Evolutionary conservation across 2,888 invertebrate genomes (phyloP).

Genomic region (Rosalia funebris): DNA sequence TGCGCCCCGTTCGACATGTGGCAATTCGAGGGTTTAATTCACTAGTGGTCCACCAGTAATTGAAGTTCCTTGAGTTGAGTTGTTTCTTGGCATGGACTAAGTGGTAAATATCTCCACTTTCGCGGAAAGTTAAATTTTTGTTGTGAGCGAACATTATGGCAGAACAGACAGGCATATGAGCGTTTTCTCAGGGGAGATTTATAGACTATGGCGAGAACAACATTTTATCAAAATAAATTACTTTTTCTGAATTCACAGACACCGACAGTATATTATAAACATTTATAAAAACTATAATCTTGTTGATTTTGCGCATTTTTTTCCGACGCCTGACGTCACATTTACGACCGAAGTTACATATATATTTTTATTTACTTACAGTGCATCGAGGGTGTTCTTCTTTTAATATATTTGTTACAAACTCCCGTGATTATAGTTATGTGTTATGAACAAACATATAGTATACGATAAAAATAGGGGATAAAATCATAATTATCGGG

Average conservation of each 20-base stretch:
- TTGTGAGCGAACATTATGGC: conserved; percentile 41
- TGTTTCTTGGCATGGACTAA: conserved; percentile 15
- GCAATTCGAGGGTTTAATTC: conserved; percentile 15
- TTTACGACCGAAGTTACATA: neutral
- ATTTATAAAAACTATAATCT: conserved; percentile 25
- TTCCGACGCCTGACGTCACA: conserved; percentile 3
- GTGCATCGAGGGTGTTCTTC: too few relatives aligned
- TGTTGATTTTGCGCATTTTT: conserved; percentile 16
- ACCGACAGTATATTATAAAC: conserved; percentile 22
- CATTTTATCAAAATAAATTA: conserved; percentile 50
- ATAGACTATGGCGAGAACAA: conserved; percentile 45
- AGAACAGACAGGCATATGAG: conserved; percentile 42
- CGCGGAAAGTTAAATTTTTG: conserved; percentile 43
- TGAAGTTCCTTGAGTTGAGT: conserved; percentile 23
- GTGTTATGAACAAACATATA: too few relatives aligned
- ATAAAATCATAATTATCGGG: too few relatives aligned
- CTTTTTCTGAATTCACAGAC: conserved; percentile 41
- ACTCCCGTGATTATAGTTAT: too few relatives aligned
- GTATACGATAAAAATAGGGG: too few relatives aligned
- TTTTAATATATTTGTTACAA: too few relatives aligned
- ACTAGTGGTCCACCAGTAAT: conserved; percentile 19
- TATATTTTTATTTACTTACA: too few relatives aligned
- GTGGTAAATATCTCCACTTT: conserved; percentile 29
- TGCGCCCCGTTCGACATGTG: neutral
- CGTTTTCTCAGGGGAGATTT: conserved; percentile 48